phyloP scores from a whole-genome alignment of 2,113 vertebrate species.

The Leptobrachium ailaonicum region DNA sequence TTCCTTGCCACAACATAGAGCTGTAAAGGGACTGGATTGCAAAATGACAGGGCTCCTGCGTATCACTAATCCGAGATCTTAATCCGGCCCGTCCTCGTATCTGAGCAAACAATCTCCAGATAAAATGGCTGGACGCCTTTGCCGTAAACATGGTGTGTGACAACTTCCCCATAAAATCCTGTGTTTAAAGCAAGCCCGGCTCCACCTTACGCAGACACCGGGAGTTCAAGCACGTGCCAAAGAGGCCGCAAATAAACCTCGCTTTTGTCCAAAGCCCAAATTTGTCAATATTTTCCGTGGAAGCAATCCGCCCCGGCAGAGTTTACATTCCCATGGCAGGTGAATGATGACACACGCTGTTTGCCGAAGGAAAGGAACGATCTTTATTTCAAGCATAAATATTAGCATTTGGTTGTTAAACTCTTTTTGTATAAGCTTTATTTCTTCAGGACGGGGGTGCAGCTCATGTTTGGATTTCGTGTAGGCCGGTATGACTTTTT shows the following conservation, averaged over 20 bases:
- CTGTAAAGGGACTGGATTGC: too few relatives aligned
- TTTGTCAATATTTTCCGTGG: neutral
- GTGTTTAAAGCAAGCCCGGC: neutral
- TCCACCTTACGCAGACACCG: neutral
- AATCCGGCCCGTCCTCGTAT: too few relatives aligned
- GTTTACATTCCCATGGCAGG: slow-evolving; percentile 1
- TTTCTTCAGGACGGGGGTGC: too few relatives aligned
- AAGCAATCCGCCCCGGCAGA: neutral
- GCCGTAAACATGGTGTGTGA: neutral
- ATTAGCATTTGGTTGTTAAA: neutral
- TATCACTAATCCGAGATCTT: too few relatives aligned
- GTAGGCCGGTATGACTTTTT: too few relatives aligned
- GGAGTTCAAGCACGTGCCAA: neutral
- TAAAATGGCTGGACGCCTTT: neutral
- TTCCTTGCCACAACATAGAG: too few relatives aligned
- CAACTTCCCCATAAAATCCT: slow-evolving; percentile 1
- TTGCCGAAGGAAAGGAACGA: slow-evolving; percentile 7
- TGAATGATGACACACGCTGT: neutral
- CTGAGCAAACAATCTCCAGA: neutral
- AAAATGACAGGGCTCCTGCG: too few relatives aligned
- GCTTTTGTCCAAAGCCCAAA: neutral
- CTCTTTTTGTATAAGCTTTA: neutral
- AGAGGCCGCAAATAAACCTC: neutral
- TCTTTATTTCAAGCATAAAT: neutral
- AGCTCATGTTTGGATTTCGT: too few relatives aligned